These are phyloP conservation scores for Tiliacea aurago DNA, from an alignment of 2,888 invertebrate species.

Conservation along the genomic window DNA sequence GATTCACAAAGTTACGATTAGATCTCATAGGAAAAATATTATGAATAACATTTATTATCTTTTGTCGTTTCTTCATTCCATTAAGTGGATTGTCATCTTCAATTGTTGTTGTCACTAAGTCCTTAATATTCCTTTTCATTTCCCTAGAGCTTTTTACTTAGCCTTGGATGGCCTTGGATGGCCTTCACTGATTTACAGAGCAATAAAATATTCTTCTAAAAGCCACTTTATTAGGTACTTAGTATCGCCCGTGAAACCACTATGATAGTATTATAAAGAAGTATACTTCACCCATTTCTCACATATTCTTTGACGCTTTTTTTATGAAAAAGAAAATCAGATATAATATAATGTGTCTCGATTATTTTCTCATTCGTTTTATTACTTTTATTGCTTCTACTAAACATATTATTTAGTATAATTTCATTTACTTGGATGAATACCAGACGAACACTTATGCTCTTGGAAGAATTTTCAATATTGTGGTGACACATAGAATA, in stretches of 20 bases:
- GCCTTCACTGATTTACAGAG: constrained; percentile 31
- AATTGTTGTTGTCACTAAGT: not conserved
- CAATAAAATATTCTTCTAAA: constrained; percentile 40
- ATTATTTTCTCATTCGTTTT: constrained; percentile 27
- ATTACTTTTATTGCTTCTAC: constrained; percentile 14
- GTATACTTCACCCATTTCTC: constrained; percentile 16
- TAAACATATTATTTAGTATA: not conserved
- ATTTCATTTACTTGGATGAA: constrained; percentile 36
- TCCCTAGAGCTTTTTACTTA: constrained; percentile 8
- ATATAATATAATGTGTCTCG: not conserved
- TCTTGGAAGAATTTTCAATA: constrained; percentile 26
- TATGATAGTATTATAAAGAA: constrained; percentile 32
- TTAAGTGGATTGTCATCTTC: constrained; percentile 7
- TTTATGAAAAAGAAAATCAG: not conserved
- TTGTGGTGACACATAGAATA: not conserved
- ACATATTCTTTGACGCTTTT: not conserved
- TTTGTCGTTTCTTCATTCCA: constrained; percentile 3
- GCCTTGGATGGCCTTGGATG: not conserved
- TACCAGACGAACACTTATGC: constrained; percentile 15
- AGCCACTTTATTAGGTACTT: constrained; percentile 44
- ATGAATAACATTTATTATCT: not conserved
- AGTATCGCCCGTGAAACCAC: constrained; percentile 17
- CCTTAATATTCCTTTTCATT: not conserved
- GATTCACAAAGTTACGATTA: constrained; percentile 15
- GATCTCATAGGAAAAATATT: constrained; percentile 5